Conservation (phyloP, 2,888 invertebrate species). For the Amiota communis region DNA sequence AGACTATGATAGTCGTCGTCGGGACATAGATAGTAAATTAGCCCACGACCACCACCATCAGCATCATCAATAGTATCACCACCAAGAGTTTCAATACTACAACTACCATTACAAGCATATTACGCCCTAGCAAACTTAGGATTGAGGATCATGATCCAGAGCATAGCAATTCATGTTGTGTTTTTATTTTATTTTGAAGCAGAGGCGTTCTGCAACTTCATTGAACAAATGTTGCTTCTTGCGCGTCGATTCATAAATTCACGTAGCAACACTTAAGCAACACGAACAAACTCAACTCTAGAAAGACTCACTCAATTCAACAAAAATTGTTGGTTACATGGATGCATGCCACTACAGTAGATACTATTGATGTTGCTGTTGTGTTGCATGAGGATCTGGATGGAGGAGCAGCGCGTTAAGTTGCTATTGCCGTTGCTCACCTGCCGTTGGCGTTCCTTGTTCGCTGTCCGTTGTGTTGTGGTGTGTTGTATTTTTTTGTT, state of each 20-base stretch:
- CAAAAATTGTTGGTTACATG: too few species aligned
- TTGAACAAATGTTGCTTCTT: slow-evolving; percentile 43
- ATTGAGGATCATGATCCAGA: neutral
- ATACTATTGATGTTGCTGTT: too few species aligned
- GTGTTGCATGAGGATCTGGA: too few species aligned
- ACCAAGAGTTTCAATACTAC: neutral
- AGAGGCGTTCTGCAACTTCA: slow-evolving; percentile 51
- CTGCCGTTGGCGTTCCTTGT: slow-evolving; percentile 2
- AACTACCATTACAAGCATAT: slow-evolving; percentile 3
- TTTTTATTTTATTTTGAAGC: neutral
- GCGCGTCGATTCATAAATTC: slow-evolving; percentile 59
- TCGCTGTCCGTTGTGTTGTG: neutral
- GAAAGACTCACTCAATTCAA: neutral
- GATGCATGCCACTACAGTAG: too few species aligned
- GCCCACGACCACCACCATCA: too few species aligned
- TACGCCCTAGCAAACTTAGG: slow-evolving; percentile 22
- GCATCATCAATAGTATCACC: too few species aligned
- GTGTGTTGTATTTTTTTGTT: neutral
- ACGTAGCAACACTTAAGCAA: slow-evolving; percentile 39
- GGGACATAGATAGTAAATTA: too few species aligned
- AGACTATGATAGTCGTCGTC: too few species aligned
- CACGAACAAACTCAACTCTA: neutral
- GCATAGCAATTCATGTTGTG: neutral
- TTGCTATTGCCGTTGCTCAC: neutral
- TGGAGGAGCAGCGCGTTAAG: neutral